These are phyloP conservation scores for Lithophane ornitopus DNA, from an alignment of 2,888 invertebrate genomes.

Conservation along the genomic window DNA sequence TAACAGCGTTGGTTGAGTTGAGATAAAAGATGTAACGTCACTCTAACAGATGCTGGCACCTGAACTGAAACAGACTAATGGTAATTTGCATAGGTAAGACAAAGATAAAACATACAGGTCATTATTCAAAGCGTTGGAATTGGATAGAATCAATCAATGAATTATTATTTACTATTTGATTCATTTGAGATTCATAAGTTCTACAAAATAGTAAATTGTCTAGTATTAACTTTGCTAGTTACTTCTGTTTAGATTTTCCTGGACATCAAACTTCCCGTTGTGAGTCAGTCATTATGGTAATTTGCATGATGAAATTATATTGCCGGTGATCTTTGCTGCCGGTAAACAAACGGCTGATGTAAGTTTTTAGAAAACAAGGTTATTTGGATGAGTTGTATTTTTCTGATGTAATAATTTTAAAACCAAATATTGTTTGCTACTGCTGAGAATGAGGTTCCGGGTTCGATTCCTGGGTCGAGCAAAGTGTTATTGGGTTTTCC, in stretches of 20 bases:
- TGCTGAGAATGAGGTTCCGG: too few relatives aligned
- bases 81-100: slow-evolving; percentile 24
- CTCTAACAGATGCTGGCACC: not conserved
- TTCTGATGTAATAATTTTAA: slow-evolving; percentile 41
- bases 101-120: slow-evolving; percentile 16
- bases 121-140: not conserved
- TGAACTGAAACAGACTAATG: slow-evolving; percentile 43
- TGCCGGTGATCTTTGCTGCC: slow-evolving; percentile 27
- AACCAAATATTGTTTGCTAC: too few relatives aligned
- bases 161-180: not conserved
- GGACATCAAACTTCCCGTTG: not conserved
- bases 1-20: slow-evolving; percentile 42
- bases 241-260: not conserved
- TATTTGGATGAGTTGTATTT: slow-evolving; percentile 14
- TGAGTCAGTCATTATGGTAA: slow-evolving; percentile 13
- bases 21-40: slow-evolving; percentile 52
- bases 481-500: too few relatives aligned
- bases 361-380: slow-evolving; percentile 44
- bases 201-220: not conserved
- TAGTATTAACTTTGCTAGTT: not conserved
- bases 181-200: too few relatives aligned
- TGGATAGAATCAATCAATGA: slow-evolving; percentile 20
- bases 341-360: slow-evolving; percentile 55
- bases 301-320: slow-evolving; percentile 51
- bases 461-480: too few relatives aligned